phyloP scores from a whole-genome alignment of 2,888 invertebrate genomes.

The Hyalella azteca region DNA sequence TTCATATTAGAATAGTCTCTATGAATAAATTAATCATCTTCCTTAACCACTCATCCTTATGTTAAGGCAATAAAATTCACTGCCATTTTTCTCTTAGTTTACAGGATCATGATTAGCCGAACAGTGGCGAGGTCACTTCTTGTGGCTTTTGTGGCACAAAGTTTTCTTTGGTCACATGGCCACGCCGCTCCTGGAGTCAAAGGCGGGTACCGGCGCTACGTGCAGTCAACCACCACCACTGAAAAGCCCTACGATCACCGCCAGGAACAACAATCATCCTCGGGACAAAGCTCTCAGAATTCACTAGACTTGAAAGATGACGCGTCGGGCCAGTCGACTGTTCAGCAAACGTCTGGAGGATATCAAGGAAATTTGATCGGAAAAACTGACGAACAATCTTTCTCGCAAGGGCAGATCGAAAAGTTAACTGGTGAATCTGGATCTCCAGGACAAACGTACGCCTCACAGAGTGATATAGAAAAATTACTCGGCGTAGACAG shows the following conservation, averaged over 20 bases:
- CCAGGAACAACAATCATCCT: background rate
- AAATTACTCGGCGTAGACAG: background rate
- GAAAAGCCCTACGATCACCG: background rate
- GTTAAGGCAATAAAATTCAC: too few species aligned
- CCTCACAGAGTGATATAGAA: background rate
- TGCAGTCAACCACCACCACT: background rate
- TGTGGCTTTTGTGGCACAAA: background rate
- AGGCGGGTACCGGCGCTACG: background rate
- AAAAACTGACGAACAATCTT: background rate
- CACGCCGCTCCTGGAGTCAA: background rate
- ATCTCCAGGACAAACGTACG: background rate
- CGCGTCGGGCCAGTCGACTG: background rate
- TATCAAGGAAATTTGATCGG: background rate
- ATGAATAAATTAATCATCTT: too few species aligned
- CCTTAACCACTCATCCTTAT: background rate
- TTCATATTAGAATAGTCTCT: too few species aligned
- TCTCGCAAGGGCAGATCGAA: slow-evolving; percentile 1
- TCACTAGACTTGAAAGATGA: background rate
- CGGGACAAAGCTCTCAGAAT: background rate
- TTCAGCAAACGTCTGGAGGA: background rate
- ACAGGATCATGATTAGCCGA: background rate
- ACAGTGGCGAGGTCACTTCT: background rate
- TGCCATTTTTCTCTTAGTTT: too few species aligned
- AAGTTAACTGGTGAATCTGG: background rate
- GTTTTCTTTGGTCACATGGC: background rate